phyloP scores from a whole-genome alignment of 2,113 vertebrate species.

The Pollimyrus isidori region DNA sequence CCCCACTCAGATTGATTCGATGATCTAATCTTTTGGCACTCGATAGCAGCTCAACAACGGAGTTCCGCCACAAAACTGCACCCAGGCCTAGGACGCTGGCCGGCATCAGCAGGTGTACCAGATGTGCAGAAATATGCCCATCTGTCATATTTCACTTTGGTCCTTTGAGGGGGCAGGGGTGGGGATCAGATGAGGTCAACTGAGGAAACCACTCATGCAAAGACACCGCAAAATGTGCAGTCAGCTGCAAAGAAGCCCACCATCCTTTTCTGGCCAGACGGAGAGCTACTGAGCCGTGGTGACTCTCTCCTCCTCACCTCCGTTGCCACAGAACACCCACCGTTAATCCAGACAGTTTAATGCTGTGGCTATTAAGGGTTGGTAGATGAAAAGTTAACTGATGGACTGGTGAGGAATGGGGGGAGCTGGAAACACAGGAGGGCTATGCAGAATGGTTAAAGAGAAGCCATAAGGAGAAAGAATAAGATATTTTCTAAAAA shows the following conservation, averaged over 20 bases:
- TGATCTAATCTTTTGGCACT: not conserved
- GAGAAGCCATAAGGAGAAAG: not conserved
- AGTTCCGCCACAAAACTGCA: not conserved
- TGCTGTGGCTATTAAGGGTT: not conserved
- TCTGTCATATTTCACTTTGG: not conserved
- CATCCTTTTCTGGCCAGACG: not conserved
- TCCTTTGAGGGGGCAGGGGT: not conserved
- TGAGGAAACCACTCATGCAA: not conserved
- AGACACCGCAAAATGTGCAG: not conserved
- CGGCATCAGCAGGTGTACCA: not conserved
- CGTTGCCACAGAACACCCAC: not conserved
- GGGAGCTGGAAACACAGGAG: conserved; percentile 9
- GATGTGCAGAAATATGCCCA: not conserved
- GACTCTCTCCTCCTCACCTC: not conserved
- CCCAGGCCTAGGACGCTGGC: not conserved
- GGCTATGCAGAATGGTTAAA: not conserved
- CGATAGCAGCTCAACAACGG: not conserved
- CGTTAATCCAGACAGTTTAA: not conserved
- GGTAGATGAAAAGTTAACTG: conserved; percentile 1
- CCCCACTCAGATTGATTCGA: not conserved
- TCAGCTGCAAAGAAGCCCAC: not conserved
- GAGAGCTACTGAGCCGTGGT: not conserved
- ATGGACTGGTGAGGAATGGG: not conserved
- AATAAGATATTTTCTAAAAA: conserved; percentile 24
- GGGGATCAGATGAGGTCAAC: not conserved